Evolutionary conservation across 2,888 invertebrate genomes (phyloP).

Genomic region (Parascotia fuliginaria): DNA sequence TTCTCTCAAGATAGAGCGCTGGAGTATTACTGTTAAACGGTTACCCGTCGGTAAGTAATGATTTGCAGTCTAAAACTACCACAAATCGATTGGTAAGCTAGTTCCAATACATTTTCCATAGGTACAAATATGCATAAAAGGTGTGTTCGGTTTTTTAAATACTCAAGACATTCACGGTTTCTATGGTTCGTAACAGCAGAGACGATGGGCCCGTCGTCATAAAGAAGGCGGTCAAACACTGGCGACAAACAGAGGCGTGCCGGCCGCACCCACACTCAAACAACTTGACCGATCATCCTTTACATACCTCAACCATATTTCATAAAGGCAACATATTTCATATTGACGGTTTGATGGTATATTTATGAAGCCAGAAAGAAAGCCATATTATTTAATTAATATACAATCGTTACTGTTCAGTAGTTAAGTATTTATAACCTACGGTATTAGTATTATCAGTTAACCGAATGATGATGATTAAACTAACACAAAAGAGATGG

Average conservation of each 20-base stretch:
- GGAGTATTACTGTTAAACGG: too few species aligned
- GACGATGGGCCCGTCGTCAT: constrained; percentile 61
- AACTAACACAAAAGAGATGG: too few species aligned
- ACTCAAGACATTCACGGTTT: constrained; percentile 23
- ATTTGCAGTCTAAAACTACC: too few species aligned
- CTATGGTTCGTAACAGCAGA: constrained; percentile 27
- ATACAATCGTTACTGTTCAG: too few species aligned
- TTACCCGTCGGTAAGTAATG: too few species aligned
- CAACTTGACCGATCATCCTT: constrained; percentile 80
- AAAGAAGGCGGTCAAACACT: constrained; percentile 79
- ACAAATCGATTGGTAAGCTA: too few species aligned
- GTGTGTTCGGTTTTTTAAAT: constrained; percentile 38
- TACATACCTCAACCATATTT: constrained; percentile 53
- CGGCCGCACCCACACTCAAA: constrained; percentile 68
- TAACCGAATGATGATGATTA: too few species aligned
- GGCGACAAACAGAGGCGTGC: constrained; percentile 75
- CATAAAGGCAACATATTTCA: constrained; percentile 32
- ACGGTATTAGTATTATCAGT: too few species aligned
- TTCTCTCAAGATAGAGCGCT: too few species aligned
- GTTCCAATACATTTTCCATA: constrained; percentile 12
- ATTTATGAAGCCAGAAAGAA: neutral
- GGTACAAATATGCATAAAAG: constrained; percentile 17
- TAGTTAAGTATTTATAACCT: too few species aligned
- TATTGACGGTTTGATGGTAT: constrained; percentile 25
- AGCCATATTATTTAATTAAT: too few species aligned